These are phyloP conservation scores for Nasonia oneida DNA, from an alignment of 2,888 invertebrate species.

Conservation along the genomic window DNA sequence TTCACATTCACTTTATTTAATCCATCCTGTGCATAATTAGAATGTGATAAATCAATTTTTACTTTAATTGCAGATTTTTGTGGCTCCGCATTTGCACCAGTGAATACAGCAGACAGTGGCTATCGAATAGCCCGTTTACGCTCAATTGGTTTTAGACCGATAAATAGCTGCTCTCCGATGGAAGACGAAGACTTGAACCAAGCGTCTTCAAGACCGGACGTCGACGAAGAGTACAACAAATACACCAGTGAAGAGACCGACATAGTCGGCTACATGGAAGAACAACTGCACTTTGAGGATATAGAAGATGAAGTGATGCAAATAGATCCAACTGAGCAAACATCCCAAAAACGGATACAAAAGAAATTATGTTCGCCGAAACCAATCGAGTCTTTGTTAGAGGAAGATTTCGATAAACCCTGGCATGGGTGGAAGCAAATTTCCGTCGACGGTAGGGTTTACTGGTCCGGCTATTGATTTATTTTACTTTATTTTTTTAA, in stretches of 20 bases:
- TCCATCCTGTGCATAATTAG: not conserved
- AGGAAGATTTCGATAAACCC: constrained; percentile 71
- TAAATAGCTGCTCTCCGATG: constrained; percentile 59
- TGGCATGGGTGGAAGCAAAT: constrained; percentile 76
- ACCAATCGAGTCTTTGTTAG: constrained; percentile 57
- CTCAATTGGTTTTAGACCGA: constrained; percentile 76
- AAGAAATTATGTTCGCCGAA: not conserved
- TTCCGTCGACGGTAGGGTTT: constrained; percentile 67
- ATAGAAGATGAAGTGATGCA: constrained; percentile 72
- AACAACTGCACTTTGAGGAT: constrained; percentile 74
- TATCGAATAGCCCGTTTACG: constrained; percentile 72
- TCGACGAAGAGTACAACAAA: constrained; percentile 74
- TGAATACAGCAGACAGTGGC: constrained; percentile 71
- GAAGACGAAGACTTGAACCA: constrained; percentile 47
- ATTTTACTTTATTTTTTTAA: not conserved
- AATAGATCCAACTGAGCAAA: constrained; percentile 5
- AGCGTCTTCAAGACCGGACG: constrained; percentile 66
- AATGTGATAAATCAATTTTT: not conserved
- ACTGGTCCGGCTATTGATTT: constrained; percentile 73
- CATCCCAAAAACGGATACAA: not conserved
- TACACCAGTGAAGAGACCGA: constrained; percentile 75
- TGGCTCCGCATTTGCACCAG: constrained; percentile 74
- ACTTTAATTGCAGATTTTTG: constrained; percentile 35
- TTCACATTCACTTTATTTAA: not conserved
- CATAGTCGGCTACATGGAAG: constrained; percentile 75